Evolutionary conservation across 2,113 vertebrate species (phyloP).

Genomic region (Istiophorus platypterus): DNA sequence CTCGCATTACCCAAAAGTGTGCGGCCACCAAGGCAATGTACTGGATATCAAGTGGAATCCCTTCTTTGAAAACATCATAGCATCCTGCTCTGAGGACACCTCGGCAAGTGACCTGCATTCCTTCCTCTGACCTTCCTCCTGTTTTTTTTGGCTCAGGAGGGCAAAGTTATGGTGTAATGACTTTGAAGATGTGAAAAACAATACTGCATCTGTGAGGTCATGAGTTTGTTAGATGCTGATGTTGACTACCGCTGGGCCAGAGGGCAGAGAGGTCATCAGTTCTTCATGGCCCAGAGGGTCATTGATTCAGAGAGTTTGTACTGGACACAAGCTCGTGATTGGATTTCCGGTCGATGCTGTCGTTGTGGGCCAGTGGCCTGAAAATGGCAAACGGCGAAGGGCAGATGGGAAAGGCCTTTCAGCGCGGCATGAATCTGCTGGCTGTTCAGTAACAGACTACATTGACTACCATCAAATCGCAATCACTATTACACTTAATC

Average conservation of each 20-base stretch:
- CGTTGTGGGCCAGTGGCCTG: not conserved
- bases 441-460: conserved; percentile 6
- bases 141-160: too few species aligned
- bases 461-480: not conserved
- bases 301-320: conserved; percentile 6
- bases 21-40: conserved; percentile 96
- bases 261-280: not conserved
- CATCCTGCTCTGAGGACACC: conserved; percentile 96
- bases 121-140: not conserved
- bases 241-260: not conserved
- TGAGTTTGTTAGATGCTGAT: not conserved
- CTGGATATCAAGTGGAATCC: conserved; percentile 99
- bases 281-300: not conserved
- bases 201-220: not conserved
- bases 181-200: conserved; percentile 2
- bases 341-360: not conserved
- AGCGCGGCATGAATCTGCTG: not conserved
- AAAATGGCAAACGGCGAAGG: conserved; percentile 30
- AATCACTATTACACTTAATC: conserved; percentile 22
- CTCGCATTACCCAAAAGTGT: conserved; percentile 94
- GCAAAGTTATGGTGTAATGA: too few species aligned
- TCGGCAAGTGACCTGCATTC: conserved; percentile 86
- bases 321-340: conserved; percentile 19
- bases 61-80: conserved; percentile 98
- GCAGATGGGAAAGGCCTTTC: conserved; percentile 13